Percentiles rank a stretch among this genome's conserved stretches.
Conservation (phyloP, 2,888 invertebrate genomes). For the Helleia helle region DNA sequence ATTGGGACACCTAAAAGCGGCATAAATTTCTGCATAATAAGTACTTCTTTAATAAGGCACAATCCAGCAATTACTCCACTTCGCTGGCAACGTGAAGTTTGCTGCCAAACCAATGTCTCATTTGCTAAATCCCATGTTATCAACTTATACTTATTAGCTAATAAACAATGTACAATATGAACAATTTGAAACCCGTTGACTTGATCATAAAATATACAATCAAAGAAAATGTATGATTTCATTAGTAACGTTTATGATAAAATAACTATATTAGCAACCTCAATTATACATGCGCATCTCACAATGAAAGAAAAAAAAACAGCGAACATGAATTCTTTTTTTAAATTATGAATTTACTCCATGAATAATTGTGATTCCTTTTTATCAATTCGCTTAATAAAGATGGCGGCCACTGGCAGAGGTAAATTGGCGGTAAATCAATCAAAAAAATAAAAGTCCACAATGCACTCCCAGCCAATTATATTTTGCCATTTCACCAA, state of each 20-base stretch:
- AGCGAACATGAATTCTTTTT: too few species aligned
- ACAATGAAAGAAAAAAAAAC: too few species aligned
- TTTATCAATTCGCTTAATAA: background rate
- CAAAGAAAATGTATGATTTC: too few species aligned
- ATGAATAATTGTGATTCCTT: background rate
- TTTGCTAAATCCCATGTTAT: background rate
- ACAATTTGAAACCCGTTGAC: background rate
- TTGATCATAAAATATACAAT: too few species aligned
- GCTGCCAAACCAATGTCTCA: background rate
- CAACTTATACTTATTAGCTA: background rate
- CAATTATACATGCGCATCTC: too few species aligned
- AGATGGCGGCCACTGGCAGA: background rate
- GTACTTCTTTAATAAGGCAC: background rate
- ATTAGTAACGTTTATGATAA: too few species aligned
- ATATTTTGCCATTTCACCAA: background rate
- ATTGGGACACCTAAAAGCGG: background rate
- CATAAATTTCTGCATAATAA: background rate
- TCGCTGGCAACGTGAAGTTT: background rate
- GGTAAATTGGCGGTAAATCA: background rate
- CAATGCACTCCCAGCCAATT: slow-evolving; percentile 1
- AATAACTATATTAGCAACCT: too few species aligned
- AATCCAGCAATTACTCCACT: background rate
- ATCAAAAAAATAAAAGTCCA: background rate
- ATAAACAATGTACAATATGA: background rate
- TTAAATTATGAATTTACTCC: too few species aligned